These are phyloP conservation scores for Ibidorhyncha struthersii DNA, from an alignment of 2,113 vertebrate species.

Conservation along the genomic window DNA sequence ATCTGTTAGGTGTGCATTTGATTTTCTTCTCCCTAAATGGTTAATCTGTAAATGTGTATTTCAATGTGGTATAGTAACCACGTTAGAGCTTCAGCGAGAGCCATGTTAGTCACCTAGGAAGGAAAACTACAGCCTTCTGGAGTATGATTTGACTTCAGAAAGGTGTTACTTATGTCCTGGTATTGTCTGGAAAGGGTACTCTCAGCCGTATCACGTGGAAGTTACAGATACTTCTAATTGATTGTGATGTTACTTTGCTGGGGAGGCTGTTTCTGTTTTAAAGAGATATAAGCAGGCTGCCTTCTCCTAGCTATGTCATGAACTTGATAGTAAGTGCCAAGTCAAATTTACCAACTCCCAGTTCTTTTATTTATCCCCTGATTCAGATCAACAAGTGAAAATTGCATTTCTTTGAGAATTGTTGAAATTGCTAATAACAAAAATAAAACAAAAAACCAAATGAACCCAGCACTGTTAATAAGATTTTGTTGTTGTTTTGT, in stretches of 20 bases:
- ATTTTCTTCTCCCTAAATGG: accelerated
- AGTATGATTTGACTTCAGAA: neutral
- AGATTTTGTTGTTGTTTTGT: neutral
- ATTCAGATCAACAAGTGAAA: neutral
- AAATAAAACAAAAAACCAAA: too few species aligned
- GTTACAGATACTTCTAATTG: neutral
- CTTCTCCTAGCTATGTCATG: neutral
- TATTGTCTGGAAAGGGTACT: neutral
- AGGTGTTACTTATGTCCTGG: neutral
- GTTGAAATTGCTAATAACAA: neutral
- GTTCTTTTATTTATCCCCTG: neutral
- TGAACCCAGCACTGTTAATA: neutral
- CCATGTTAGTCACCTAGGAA: neutral
- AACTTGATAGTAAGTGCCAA: neutral
- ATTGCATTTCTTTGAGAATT: neutral
- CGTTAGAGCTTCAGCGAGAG: neutral
- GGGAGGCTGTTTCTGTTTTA: neutral
- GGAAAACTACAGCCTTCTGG: neutral
- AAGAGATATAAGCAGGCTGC: neutral
- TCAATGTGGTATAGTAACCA: neutral
- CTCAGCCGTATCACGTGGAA: neutral
- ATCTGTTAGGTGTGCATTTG: neutral
- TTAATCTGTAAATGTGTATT: neutral
- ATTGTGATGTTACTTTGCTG: neutral
- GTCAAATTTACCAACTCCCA: neutral